phyloP scores from a whole-genome alignment of 2,113 vertebrate genomes.

The Rhea pennata region DNA sequence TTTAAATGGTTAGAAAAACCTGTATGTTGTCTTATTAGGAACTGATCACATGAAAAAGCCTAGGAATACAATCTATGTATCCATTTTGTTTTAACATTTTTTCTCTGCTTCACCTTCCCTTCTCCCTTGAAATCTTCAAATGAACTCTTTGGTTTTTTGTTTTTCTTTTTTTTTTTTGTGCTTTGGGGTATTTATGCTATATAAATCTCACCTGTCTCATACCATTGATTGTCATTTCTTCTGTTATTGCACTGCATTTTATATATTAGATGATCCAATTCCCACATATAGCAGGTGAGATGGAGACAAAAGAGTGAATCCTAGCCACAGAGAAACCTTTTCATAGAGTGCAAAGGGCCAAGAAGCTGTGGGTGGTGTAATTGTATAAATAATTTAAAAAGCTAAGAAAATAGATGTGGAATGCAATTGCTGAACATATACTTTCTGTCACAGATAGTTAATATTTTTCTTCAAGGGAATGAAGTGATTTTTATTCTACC shows the following conservation, averaged over 20 bases:
- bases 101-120: neutral
- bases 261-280: neutral
- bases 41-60: neutral
- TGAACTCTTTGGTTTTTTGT: neutral
- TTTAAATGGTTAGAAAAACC: neutral
- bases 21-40: neutral
- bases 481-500: neutral
- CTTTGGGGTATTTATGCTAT: neutral
- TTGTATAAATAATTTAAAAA: slow-evolving; percentile 26
- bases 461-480: neutral
- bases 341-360: neutral
- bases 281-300: neutral
- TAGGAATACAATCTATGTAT: neutral
- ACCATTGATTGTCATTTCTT: neutral
- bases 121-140: neutral
- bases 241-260: neutral
- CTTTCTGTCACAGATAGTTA: neutral
- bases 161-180: neutral
- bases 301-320: neutral
- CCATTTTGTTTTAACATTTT: neutral
- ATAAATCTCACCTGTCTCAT: neutral
- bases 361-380: neutral
- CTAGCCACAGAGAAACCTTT: neutral
- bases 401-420: slow-evolving; percentile 19
- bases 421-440: neutral